A percentile compares a stretch with the other conserved stretches of the same genome.
Conservation (phyloP, 2,113 vertebrate species). For the Leiothrix lutea region DNA sequence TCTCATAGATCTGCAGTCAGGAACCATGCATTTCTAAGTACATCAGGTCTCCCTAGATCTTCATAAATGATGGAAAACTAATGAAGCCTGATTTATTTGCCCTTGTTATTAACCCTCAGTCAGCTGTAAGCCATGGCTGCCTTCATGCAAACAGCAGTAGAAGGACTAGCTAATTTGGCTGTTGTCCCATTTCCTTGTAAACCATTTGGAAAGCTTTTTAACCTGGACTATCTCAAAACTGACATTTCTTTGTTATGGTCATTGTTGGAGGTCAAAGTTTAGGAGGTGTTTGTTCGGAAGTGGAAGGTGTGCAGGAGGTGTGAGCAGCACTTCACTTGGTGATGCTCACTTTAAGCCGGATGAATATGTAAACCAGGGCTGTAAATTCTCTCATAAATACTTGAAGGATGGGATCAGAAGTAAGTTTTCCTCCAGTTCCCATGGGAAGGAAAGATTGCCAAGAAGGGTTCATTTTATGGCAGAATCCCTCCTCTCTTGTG, state of each 20-base stretch:
- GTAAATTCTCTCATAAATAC: neutral
- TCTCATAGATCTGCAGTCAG: neutral
- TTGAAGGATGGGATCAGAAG: neutral
- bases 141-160: neutral
- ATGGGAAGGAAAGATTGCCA: neutral
- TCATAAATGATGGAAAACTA: neutral
- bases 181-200: neutral
- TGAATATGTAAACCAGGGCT: neutral
- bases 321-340: neutral
- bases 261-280: neutral
- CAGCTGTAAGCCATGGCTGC: neutral
- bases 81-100: neutral
- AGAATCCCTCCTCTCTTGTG: neutral
- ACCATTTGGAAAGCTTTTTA: neutral
- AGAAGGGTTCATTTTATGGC: neutral
- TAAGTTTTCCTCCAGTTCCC: neutral
- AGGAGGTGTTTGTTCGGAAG: neutral
- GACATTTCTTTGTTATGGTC: neutral
- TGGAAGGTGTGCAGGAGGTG: accelerated
- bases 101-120: neutral
- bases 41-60: neutral
- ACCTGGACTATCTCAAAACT: neutral
- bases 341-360: accelerated
- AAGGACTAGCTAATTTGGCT: neutral
- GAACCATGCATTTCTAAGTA: neutral